Conservation (phyloP, 1,140 invertebrate genomes). For the Magallana angulata region DNA sequence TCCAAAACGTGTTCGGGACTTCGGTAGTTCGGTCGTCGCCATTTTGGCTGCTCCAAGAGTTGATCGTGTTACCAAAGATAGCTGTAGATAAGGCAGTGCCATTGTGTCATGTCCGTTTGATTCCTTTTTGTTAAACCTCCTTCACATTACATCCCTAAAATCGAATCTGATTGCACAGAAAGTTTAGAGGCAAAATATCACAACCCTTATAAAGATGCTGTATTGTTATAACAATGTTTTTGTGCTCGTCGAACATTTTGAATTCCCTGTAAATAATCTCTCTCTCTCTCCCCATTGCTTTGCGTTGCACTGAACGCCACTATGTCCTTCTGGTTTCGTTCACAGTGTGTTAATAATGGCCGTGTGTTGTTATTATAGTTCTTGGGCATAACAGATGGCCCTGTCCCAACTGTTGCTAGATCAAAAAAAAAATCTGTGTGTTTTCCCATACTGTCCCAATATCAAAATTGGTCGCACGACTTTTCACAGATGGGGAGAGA, state of each 20-base stretch:
- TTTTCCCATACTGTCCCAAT: not conserved
- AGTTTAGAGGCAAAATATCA: too few relatives aligned
- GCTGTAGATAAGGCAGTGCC: slow-evolving; percentile 15
- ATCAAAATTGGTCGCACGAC: not conserved
- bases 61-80: slow-evolving; percentile 34
- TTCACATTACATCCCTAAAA: not conserved
- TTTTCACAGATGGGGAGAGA: not conserved
- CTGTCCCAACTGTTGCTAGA: slow-evolving; percentile 9
- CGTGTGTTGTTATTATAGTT: not conserved
- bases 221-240: too few relatives aligned
- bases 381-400: slow-evolving; percentile 7
- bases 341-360: not conserved
- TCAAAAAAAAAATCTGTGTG: not conserved
- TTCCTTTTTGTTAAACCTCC: not conserved
- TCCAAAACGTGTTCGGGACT: slow-evolving; percentile 29
- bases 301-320: too few relatives aligned
- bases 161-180: too few relatives aligned
- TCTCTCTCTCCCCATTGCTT: too few relatives aligned
- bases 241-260: too few relatives aligned
- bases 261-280: not conserved
- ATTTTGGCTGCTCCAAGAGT: slow-evolving; percentile 42
- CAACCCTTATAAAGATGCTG: too few relatives aligned
- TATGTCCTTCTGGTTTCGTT: not conserved
- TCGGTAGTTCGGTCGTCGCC: slow-evolving; percentile 21
- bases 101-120: slow-evolving; percentile 1